phyloP scores from a whole-genome alignment of 2,113 vertebrate genomes.

The Nothobranchius furzeri region DNA sequence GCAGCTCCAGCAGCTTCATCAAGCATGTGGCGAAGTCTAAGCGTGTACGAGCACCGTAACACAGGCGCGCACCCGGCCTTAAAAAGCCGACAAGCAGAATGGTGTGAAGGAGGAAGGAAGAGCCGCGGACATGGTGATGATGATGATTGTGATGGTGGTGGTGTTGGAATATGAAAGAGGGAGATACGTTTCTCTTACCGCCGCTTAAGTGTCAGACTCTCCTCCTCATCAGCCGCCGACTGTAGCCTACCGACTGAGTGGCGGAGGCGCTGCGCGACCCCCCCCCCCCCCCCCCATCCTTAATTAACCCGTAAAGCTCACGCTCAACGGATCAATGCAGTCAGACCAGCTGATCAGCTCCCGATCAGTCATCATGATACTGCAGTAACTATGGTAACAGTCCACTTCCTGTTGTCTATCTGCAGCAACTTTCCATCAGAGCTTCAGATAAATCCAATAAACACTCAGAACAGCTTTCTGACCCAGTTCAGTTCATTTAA shows the following conservation, averaged over 20 bases:
- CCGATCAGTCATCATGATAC: neutral
- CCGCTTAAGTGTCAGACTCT: neutral
- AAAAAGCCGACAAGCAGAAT: neutral
- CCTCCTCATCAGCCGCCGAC: conserved; percentile 5
- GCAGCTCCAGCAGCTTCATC: conserved; percentile 10
- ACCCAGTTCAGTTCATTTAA: no score
- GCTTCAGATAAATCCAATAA: no score
- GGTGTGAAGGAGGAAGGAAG: neutral
- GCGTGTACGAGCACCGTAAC: neutral
- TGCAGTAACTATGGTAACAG: neutral
- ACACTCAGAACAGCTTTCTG: no score
- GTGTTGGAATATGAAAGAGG: neutral
- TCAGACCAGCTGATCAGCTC: neutral
- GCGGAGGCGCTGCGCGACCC: conserved; percentile 33
- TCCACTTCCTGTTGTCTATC: neutral
- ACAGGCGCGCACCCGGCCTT: neutral
- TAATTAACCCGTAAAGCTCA: conserved; percentile 2
- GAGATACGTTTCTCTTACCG: neutral
- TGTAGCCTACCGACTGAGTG: conserved; percentile 12
- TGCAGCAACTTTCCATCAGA: no score
- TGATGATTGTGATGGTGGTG: no score
- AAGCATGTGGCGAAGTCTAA: conserved; percentile 1
- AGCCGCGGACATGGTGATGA: conserved; percentile 2
- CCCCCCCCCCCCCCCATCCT: conserved; percentile 35
- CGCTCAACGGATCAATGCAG: neutral